Evolutionary conservation across 2,797 vertebrate genomes (phyloP).

Genomic region (Tenualosa thibaudeaui): DNA sequence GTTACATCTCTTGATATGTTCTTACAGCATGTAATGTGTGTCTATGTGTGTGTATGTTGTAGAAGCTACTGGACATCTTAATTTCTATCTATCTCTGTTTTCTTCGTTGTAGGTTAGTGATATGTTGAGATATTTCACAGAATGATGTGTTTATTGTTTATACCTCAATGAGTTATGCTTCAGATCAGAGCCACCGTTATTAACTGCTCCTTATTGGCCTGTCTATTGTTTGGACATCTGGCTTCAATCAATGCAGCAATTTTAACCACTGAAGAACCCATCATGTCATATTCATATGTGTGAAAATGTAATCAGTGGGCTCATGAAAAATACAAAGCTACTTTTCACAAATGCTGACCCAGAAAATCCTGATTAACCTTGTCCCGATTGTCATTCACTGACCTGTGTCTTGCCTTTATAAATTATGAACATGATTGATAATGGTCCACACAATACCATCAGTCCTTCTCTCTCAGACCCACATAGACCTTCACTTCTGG

Average conservation of each 20-base stretch:
- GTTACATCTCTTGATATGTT: too few relatives aligned
- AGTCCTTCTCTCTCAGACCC: background rate
- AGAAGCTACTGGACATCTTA: too few relatives aligned
- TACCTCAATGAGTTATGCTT: background rate
- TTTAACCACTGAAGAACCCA: slow-evolving; percentile 58
- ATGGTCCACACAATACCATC: slow-evolving; percentile 45
- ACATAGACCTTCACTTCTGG: slow-evolving; percentile 45
- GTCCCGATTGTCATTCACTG: slow-evolving; percentile 55
- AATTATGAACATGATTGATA: slow-evolving; percentile 72
- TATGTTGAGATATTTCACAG: slow-evolving; percentile 65
- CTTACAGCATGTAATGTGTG: too few relatives aligned
- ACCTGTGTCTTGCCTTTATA: slow-evolving; percentile 65
- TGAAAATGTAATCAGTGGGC: slow-evolving; percentile 65
- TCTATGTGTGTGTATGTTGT: too few relatives aligned
- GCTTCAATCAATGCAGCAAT: slow-evolving; percentile 62
- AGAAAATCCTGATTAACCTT: slow-evolving; percentile 69
- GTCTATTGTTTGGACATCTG: slow-evolving; percentile 47
- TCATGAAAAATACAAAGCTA: slow-evolving; percentile 62
- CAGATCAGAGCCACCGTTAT: slow-evolving; percentile 3
- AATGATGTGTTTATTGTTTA: background rate
- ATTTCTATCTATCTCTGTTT: too few relatives aligned
- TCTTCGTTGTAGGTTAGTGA: too few relatives aligned
- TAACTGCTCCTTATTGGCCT: slow-evolving; percentile 11
- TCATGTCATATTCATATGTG: slow-evolving; percentile 62
- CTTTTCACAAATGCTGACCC: slow-evolving; percentile 58